These are phyloP conservation scores for Mimachlamys varia DNA, from an alignment of 2,888 invertebrate genomes.

Conservation along the genomic window DNA sequence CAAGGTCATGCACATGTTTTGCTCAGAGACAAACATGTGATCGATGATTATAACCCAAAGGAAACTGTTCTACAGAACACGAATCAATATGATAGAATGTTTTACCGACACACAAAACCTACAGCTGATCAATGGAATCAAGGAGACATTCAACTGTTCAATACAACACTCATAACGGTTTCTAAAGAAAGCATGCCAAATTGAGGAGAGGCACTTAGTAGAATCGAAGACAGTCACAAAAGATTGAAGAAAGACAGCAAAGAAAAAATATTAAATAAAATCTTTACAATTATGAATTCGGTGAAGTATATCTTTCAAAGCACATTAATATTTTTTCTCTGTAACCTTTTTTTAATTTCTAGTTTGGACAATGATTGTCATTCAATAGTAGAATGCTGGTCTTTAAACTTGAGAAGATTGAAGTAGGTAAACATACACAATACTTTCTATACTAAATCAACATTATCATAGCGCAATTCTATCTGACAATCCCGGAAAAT, in stretches of 20 bases:
- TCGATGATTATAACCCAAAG: background rate
- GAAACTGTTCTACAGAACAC: background rate
- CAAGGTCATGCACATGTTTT: background rate
- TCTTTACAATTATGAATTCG: conserved; percentile 7
- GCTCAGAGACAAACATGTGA: background rate
- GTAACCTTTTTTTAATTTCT: background rate
- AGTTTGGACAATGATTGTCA: background rate
- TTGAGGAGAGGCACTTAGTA: background rate
- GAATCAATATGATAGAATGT: background rate
- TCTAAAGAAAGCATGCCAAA: background rate
- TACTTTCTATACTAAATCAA: background rate
- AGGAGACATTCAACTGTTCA: background rate
- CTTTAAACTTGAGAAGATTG: conserved; percentile 23
- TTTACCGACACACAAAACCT: background rate
- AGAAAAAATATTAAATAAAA: background rate
- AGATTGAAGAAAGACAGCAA: conserved; percentile 1
- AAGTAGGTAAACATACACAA: conserved; percentile 25
- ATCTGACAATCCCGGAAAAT: background rate
- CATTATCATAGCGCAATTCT: background rate
- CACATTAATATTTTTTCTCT: background rate
- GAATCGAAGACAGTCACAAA: background rate
- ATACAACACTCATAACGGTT: background rate
- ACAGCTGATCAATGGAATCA: background rate
- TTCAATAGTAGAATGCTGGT: background rate
- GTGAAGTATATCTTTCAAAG: background rate